Base-by-base conservation (phyloP, 2,888 invertebrate species). In the Synergus umbraculus region DNA sequence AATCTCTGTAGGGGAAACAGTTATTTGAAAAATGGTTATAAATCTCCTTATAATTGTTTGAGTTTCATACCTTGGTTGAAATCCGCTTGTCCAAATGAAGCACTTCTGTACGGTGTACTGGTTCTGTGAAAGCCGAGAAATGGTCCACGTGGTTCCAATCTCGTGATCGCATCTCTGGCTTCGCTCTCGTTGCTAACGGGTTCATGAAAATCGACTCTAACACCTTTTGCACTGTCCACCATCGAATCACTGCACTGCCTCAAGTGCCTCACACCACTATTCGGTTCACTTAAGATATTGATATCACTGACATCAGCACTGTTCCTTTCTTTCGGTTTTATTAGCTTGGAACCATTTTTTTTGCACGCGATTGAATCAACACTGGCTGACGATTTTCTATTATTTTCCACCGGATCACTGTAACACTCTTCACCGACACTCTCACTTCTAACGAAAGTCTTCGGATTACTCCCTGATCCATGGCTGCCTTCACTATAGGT, bases 31-130 rank as follows among this genome's bases (percentile, higher is more conserved):
- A 10, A 18, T 60, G 12, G 1, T 60, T 12, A 22, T 8, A 22
- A 60, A 41, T 64, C 2, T 37, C 37, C 22, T 69, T 15, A 3
- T 49, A 37, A 58, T 22, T 60, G 60, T 60, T 60, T 22, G 12
- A 73, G n/a, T 69, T 44, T 54, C 13, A 4, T 49, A 91, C 91
- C 91, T 86, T 90, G 89, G 85, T 86, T 93, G 88, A 95, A 96
- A 91, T 97, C 97, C 82, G 96, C 96, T 92, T 97, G 97, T 0
- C 97, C 97, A 89, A 97, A 97, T 9, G 97, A 97, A 8, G 97
- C 97, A 89, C 97, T 97, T 60, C 97, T 95, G 90, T 95, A 96
- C 2, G 97, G 96, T 86, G 85, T 84, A 18, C 88, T 87, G 15
- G 87, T 79, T 69, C 86, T 87, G 54, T 90, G 90, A 83, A 87